Evolutionary conservation across 2,113 vertebrate species (phyloP).

Genomic region (Silurus meridionalis): DNA sequence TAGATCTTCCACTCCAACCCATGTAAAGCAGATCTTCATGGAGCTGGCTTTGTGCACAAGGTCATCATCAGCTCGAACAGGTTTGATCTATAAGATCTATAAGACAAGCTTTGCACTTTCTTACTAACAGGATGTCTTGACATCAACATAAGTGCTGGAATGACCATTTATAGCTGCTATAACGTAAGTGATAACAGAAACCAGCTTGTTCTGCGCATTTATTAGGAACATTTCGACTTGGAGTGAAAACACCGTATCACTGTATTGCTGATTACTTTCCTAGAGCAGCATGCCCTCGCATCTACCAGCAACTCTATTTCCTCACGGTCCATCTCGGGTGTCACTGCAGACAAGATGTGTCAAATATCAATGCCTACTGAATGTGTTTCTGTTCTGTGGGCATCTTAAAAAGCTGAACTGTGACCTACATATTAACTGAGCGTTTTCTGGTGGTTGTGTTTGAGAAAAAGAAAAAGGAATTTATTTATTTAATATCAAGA

Average conservation of each 20-base stretch:
- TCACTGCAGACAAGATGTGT: neutral
- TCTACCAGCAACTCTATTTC: conserved; percentile 45
- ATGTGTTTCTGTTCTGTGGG: neutral
- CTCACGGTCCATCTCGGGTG: neutral
- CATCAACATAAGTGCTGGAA: neutral
- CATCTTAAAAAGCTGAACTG: neutral
- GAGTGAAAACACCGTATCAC: neutral
- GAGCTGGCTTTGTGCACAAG: too few relatives aligned
- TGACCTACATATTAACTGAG: neutral
- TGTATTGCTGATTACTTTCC: neutral
- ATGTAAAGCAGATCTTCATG: too few relatives aligned
- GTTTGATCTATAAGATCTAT: neutral
- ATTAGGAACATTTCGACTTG: neutral
- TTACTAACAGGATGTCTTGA: neutral
- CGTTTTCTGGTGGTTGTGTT: neutral
- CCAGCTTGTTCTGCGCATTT: neutral
- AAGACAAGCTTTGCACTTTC: neutral
- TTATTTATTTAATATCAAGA: neutral
- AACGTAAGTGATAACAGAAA: neutral
- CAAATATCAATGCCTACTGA: neutral
- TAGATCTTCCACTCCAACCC: too few relatives aligned
- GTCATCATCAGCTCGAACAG: too few relatives aligned
- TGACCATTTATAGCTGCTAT: neutral
- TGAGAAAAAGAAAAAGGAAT: neutral
- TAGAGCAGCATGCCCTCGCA: conserved; percentile 11